Evolutionary conservation across 2,888 invertebrate genomes (phyloP), one percentile per base, ranked within the genome.

Genomic region (Sphaeridia pumilis): DNA sequence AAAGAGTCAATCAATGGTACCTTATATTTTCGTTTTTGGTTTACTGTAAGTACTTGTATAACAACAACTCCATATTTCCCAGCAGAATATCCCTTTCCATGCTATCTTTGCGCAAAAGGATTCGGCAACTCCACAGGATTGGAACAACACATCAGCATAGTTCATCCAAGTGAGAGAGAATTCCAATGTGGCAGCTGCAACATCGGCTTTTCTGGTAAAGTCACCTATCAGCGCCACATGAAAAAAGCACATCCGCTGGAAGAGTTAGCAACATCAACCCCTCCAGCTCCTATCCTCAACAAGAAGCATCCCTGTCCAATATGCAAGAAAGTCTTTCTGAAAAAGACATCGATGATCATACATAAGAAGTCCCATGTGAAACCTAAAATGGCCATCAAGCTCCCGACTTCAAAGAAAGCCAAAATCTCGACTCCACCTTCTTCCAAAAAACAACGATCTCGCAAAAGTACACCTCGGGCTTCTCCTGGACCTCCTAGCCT

Each of bases 201-300:
- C 1, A 57, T 52, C 25, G 59, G 57, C 2, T 59, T 59, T 35
- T 55, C 57, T 22, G 54, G 52, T 14, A 21, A 46, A 12, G 21
- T 57, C 4, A 55, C 57, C 5, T 41, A 49, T 14, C 52, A 54
- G 1, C 52, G 57, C 7, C 59, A 59, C 36, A 49, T 57, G 44
- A 42, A 31, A 12, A 55, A 55, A 14, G 34, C 51, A 1, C 59
- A 59, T 26, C 41, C 45, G 21, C 46, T 36, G 14, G n/a, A n/a
- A n/a, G n/a, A n/a, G n/a, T n/a, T n/a, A n/a, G n/a, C n/a, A n/a
- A n/a, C n/a, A n/a, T n/a, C n/a, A n/a, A n/a, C n/a, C n/a, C 10
- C 38, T 12, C 17, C 5, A 38, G 38, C 20, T 7, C 12, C 38
- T 17, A 31, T 21, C 2, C 20, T 31, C 2, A 35, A 17, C 25